phyloP scores from a whole-genome alignment of 2,797 vertebrate genomes.

The Phrynocephalus vlangalii region DNA sequence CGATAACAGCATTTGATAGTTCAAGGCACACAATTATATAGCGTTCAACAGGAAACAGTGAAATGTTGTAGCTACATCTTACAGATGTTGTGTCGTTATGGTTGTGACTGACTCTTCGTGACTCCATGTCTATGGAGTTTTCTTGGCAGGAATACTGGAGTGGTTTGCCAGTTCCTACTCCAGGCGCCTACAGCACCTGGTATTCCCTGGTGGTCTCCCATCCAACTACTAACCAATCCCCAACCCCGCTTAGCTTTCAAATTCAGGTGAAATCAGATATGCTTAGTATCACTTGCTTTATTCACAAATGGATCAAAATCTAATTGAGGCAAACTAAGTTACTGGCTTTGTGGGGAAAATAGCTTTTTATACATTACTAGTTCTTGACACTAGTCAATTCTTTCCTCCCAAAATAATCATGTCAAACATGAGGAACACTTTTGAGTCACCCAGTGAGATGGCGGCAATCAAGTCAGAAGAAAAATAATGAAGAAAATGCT shows the following conservation, averaged over 20 bases:
- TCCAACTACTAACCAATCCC: no score
- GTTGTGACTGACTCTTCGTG: no score
- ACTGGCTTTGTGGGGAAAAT: neutral
- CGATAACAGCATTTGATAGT: neutral
- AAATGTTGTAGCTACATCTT: constrained; percentile 17
- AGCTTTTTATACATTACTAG: neutral
- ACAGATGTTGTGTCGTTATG: neutral
- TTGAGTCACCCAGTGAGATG: neutral
- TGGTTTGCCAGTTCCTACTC: no score
- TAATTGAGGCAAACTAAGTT: neutral
- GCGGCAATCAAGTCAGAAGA: neutral
- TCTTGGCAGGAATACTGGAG: no score
- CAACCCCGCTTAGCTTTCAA: no score
- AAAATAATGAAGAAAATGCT: neutral
- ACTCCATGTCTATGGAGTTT: no score
- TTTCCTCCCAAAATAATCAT: neutral
- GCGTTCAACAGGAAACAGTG: constrained; percentile 16
- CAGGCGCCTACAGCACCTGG: no score
- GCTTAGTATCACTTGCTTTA: neutral
- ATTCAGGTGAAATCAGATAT: no score
- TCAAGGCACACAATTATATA: neutral
- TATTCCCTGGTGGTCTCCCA: no score
- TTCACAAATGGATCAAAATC: neutral
- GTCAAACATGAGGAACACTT: neutral
- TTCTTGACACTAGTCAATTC: neutral